Conservation (phyloP, 2,888 invertebrate genomes). For the Cheilosia vulpina region DNA sequence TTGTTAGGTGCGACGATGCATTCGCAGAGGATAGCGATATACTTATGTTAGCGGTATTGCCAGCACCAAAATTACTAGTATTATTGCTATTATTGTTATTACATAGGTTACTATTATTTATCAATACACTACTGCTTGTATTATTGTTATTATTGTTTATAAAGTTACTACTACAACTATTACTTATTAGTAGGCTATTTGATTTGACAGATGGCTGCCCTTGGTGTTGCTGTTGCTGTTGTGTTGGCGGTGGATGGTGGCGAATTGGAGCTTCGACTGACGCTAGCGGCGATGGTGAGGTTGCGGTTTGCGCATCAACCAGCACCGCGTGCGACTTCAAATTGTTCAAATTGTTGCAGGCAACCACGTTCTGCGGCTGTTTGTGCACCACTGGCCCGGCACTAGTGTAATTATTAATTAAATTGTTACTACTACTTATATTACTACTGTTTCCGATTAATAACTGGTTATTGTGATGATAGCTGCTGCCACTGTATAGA, state of each 20-base stretch:
- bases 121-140: slow-evolving; percentile 75
- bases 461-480: slow-evolving; percentile 63
- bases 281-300: slow-evolving; percentile 78
- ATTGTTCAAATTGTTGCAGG: slow-evolving; percentile 68
- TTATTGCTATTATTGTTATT: slow-evolving; percentile 78
- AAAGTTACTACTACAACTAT: slow-evolving; percentile 77
- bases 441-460: slow-evolving; percentile 69
- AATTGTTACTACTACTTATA: slow-evolving; percentile 65
- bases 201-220: slow-evolving; percentile 58
- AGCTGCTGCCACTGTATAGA: slow-evolving; percentile 47
- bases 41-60: slow-evolving; percentile 58
- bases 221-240: slow-evolving; percentile 57
- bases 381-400: slow-evolving; percentile 47
- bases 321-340: slow-evolving; percentile 76
- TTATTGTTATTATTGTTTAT: slow-evolving; percentile 77
- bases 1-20: slow-evolving; percentile 27
- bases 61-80: slow-evolving; percentile 76
- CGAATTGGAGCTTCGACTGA: slow-evolving; percentile 68
- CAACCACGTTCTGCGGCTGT: slow-evolving; percentile 56
- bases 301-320: slow-evolving; percentile 81
- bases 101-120: slow-evolving; percentile 75
- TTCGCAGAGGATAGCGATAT: slow-evolving; percentile 50
- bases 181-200: slow-evolving; percentile 75
- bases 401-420: slow-evolving; percentile 62
- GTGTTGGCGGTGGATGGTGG: slow-evolving; percentile 43